A percentile compares a stretch with the other conserved stretches of the same genome.
Evolutionary conservation across 23 tunicate species (phyloP).

Genomic region (Diplosoma virens): DNA sequence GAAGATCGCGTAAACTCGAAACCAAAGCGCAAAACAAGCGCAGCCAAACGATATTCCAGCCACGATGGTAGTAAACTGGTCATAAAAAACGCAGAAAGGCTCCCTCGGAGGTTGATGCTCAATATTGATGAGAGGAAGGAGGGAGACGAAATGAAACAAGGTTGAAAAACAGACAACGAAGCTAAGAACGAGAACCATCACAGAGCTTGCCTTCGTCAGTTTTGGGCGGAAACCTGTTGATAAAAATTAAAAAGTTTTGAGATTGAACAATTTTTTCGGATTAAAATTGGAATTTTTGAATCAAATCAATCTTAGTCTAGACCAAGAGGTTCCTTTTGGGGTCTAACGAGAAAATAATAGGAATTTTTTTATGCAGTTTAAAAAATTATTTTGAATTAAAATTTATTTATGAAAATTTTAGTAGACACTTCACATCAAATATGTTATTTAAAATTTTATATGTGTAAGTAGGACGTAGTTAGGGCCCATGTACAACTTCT

Average conservation of each 20-base stretch:
- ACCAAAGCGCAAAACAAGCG: conserved; percentile 52
- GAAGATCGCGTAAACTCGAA: conserved; percentile 37
- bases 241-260: neutral
- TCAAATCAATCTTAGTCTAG: too few species aligned
- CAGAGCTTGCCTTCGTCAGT: neutral
- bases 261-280: too few species aligned
- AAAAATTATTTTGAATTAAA: too few species aligned
- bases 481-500: too few species aligned
- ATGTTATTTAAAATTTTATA: too few species aligned
- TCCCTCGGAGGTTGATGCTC: neutral
- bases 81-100: conserved; percentile 23
- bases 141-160: neutral
- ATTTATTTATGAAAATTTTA: too few species aligned
- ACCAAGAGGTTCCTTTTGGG: too few species aligned
- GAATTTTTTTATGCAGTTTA: too few species aligned
- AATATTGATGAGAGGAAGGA: neutral
- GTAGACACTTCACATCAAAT: too few species aligned
- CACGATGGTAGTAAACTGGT: conserved; percentile 20
- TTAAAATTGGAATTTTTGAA: too few species aligned
- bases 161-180: conserved; percentile 5
- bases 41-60: conserved; percentile 11
- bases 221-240: neutral
- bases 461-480: too few species aligned
- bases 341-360: too few species aligned
- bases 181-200: conserved; percentile 10